Evolutionary conservation across 2,113 vertebrate genomes (phyloP).

Genomic region (Fulmarus glacialis): DNA sequence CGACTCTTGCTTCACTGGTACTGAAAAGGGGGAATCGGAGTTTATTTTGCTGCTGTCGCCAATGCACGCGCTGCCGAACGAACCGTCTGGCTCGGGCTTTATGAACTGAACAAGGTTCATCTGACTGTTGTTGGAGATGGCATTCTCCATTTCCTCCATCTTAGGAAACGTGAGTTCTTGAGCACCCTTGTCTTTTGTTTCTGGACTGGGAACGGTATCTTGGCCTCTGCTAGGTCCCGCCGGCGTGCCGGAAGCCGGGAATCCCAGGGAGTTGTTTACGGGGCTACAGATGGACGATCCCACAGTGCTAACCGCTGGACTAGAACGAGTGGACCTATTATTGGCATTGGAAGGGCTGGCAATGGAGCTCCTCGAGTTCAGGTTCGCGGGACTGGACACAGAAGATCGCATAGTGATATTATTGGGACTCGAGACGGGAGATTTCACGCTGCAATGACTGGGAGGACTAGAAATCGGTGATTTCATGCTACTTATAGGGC

Average conservation of each 20-base stretch:
- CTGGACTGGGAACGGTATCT: conserved; percentile 86
- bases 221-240: conserved; percentile 82
- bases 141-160: conserved; percentile 87
- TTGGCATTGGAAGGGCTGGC: conserved; percentile 89
- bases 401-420: conserved; percentile 82
- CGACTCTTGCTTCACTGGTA: conserved; percentile 92
- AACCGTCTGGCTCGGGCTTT: conserved; percentile 91
- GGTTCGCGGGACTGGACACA: conserved; percentile 88
- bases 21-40: conserved; percentile 81
- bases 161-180: conserved; percentile 89
- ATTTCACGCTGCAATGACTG: conserved; percentile 92
- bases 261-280: conserved; percentile 70
- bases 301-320: conserved; percentile 78
- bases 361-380: conserved; percentile 86
- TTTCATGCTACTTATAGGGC: conserved; percentile 92
- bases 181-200: conserved; percentile 84
- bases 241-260: conserved; percentile 61
- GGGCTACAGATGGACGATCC: conserved; percentile 82
- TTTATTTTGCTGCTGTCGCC: conserved; percentile 81
- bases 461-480: conserved; percentile 95
- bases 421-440: conserved; percentile 88
- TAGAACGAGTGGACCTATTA: conserved; percentile 81
- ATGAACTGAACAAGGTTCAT: conserved; percentile 94
- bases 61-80: conserved; percentile 89
- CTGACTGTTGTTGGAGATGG: conserved; percentile 85